Conservation (phyloP, 2,113 vertebrate species). For the Malurus alboscapulatus region DNA sequence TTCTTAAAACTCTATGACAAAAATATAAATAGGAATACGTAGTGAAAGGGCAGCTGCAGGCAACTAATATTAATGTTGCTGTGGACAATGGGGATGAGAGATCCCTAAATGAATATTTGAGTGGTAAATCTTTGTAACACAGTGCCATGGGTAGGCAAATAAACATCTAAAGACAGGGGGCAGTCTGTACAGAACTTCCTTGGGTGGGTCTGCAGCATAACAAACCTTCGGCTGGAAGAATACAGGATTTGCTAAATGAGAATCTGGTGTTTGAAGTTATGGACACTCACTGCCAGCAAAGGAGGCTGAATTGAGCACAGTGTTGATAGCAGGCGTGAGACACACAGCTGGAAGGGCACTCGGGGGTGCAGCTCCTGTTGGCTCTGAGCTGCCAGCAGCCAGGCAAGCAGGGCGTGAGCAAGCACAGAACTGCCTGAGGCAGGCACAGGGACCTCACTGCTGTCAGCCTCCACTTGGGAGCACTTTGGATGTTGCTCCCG, state of each 20-base stretch:
- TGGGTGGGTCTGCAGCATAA: neutral
- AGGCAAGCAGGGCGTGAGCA: rapidly evolving
- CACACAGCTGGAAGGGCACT: neutral
- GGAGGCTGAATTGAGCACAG: neutral
- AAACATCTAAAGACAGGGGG: neutral
- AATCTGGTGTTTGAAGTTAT: neutral
- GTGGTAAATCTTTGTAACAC: neutral
- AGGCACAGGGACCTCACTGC: rapidly evolving
- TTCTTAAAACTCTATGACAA: neutral
- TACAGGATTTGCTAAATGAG: neutral
- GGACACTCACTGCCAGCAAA: rapidly evolving
- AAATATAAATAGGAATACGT: neutral
- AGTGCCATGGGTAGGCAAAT: neutral
- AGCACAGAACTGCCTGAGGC: neutral
- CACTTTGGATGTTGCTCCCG: rapidly evolving
- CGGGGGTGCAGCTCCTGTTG: rapidly evolving
- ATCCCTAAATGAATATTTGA: neutral
- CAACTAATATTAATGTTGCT: neutral
- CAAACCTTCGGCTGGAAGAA: neutral
- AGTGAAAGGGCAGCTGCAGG: neutral
- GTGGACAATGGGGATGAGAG: neutral
- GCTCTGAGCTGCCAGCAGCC: rapidly evolving
- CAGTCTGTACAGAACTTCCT: neutral
- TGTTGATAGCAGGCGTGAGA: neutral
- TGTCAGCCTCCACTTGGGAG: rapidly evolving